phyloP scores from a whole-genome alignment of 92 coral and sea anemone species.

The Siderastrea siderea region DNA sequence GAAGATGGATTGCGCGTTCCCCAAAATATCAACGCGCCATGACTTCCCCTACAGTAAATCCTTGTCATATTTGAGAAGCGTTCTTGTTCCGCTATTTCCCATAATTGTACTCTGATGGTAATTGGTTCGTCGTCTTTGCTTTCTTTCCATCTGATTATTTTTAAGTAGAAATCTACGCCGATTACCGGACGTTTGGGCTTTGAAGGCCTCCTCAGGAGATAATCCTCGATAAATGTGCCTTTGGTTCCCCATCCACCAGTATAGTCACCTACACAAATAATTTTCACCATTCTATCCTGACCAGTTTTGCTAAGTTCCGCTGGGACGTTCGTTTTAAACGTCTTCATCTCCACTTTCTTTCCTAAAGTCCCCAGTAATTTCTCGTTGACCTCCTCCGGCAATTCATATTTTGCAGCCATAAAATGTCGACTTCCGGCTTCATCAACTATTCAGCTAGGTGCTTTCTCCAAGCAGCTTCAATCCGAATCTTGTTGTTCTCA shows the following conservation, averaged over 20 bases:
- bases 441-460: neutral
- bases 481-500: neutral
- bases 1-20: conserved; percentile 69
- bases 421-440: neutral
- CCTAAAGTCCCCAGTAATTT: conserved; percentile 28
- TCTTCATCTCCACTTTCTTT: conserved; percentile 49
- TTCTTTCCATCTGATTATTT: conserved; percentile 39
- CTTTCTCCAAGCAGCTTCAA: neutral
- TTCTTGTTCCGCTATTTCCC: conserved; percentile 79
- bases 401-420: conserved; percentile 38
- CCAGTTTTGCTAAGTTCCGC: conserved; percentile 14
- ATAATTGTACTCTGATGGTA: conserved; percentile 60
- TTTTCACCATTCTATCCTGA: conserved; percentile 32
- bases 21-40: conserved; percentile 83
- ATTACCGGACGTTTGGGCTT: conserved; percentile 32
- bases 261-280: conserved; percentile 79
- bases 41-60: conserved; percentile 48
- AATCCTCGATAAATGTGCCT: conserved; percentile 73
- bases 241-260: conserved; percentile 70
- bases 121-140: conserved; percentile 21
- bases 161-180: conserved; percentile 52
- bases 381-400: conserved; percentile 55
- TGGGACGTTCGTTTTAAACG: conserved; percentile 48
- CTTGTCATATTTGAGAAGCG: conserved; percentile 23
- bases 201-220: conserved; percentile 60